phyloP scores from a whole-genome alignment of 2,797 vertebrate species.

The Catharus ustulatus region DNA sequence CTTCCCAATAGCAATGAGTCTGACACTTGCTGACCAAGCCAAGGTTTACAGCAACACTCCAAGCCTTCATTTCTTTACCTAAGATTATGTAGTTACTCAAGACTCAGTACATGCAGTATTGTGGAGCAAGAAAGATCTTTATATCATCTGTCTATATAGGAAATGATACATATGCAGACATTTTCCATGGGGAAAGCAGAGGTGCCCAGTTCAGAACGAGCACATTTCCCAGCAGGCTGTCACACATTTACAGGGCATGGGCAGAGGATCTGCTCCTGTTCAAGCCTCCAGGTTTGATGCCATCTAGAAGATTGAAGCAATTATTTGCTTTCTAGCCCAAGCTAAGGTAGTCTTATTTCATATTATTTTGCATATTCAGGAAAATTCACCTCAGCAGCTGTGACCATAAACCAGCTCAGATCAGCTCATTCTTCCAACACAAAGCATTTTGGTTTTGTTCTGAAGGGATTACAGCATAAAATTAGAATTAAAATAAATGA shows the following conservation, averaged over 20 bases:
- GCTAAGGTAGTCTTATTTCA: neutral
- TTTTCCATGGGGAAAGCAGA: neutral
- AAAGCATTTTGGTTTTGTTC: neutral
- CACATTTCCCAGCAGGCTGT: neutral
- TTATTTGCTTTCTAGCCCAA: neutral
- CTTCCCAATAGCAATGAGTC: neutral
- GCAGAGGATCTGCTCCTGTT: neutral
- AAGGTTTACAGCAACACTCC: neutral
- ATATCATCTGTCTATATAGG: rapidly evolving
- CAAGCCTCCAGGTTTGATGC: neutral
- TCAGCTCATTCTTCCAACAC: neutral
- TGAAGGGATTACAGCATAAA: neutral
- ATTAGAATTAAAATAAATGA: neutral
- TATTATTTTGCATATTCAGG: neutral
- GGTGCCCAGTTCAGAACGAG: neutral
- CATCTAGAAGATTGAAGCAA: neutral
- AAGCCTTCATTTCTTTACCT: neutral
- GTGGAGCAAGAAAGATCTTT: neutral
- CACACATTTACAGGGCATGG: neutral
- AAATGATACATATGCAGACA: rapidly evolving
- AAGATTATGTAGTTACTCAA: neutral
- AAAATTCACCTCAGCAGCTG: neutral
- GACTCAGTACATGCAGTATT: neutral
- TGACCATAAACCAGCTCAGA: neutral
- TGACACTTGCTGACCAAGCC: constrained; percentile 13